Conservation (phyloP, 1,140 invertebrate genomes). For the Eubasilissa regina region DNA sequence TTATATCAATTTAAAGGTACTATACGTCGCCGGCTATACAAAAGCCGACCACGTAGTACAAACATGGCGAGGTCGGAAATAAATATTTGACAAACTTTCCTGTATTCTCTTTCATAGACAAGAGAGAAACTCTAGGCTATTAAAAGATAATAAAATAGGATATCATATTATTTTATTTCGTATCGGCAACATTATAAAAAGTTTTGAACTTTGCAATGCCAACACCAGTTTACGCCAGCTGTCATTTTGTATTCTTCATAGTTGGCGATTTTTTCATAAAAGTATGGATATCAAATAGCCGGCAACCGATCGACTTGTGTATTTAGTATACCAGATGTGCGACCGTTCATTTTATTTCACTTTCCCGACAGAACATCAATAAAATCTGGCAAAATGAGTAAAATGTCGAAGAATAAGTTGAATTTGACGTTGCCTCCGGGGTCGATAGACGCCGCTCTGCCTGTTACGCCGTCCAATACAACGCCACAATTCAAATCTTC, state of each 20-base stretch:
- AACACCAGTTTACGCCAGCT: conserved; percentile 3
- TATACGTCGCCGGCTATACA: too few species aligned
- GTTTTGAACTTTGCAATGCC: neutral
- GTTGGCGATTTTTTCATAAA: conserved; percentile 2
- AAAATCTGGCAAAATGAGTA: conserved; percentile 47
- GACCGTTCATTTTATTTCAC: conserved; percentile 14
- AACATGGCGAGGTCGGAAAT: too few species aligned
- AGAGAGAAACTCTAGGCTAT: too few species aligned
- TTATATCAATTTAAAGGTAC: too few species aligned
- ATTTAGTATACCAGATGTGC: conserved; percentile 32
- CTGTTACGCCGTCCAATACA: conserved; percentile 81
- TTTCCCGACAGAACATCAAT: conserved; percentile 24
- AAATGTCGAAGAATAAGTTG: conserved; percentile 94
- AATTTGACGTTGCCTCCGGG: conserved; percentile 92
- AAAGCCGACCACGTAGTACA: too few species aligned
- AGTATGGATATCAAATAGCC: conserved; percentile 31
- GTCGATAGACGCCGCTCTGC: conserved; percentile 84
- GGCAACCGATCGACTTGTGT: neutral
- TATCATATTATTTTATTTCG: too few species aligned
- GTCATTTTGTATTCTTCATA: conserved; percentile 28
- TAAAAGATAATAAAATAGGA: too few species aligned
- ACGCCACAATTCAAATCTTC: conserved; percentile 77
- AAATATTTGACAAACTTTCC: too few species aligned
- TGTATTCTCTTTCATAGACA: too few species aligned
- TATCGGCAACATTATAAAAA: neutral